A percentile compares a stretch with the other conserved stretches of the same genome.
These are phyloP conservation scores for Formicarius rufipectus DNA, from an alignment of 2,113 vertebrate genomes.

Conservation along the genomic window DNA sequence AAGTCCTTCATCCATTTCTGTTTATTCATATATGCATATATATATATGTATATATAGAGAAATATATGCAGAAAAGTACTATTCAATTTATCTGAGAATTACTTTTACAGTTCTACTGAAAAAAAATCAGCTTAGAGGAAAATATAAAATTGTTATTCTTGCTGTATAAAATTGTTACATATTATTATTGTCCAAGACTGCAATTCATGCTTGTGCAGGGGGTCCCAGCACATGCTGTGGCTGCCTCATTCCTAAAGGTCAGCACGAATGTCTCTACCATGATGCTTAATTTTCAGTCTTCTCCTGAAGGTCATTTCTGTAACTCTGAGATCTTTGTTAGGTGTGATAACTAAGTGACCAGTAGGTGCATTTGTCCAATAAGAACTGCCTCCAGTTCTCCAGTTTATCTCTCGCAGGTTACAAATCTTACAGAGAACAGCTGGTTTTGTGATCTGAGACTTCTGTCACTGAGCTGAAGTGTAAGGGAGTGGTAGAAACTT, in stretches of 20 bases:
- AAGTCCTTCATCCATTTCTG: neutral
- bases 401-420: neutral
- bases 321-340: neutral
- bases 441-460: neutral
- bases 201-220: neutral
- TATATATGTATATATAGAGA: neutral
- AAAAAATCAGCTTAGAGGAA: neutral
- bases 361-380: neutral
- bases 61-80: neutral
- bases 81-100: neutral
- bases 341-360: neutral
- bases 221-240: neutral
- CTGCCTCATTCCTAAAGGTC: neutral
- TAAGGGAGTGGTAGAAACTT: neutral
- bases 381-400: neutral
- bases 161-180: neutral
- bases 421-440: neutral
- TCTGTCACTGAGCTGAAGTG: neutral
- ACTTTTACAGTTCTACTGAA: neutral
- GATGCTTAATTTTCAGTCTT: neutral
- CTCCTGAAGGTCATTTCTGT: neutral
- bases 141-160: neutral
- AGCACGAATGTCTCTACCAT: neutral
- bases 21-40: neutral
- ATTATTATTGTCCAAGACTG: neutral